Evolutionary conservation across 2,797 vertebrate species (phyloP), one percentile per base, ranked within the genome.

Genomic region (Xenentodon cancila): DNA sequence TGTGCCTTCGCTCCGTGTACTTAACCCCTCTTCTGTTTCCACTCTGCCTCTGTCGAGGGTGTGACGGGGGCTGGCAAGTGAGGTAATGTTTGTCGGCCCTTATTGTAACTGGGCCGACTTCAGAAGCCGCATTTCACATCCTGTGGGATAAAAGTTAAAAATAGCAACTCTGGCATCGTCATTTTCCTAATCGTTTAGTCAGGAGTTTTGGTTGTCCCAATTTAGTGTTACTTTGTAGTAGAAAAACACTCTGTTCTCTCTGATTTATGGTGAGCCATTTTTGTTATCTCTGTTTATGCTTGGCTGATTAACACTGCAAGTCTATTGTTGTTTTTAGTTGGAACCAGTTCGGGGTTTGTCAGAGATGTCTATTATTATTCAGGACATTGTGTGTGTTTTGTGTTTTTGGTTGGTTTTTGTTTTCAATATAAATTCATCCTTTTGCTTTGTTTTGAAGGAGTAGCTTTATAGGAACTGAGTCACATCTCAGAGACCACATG

Each of bases 131-230:
- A 75, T 84, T 88, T 90, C 82, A 85, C 83, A 81, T 88, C 82
- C 89, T 85, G 86, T 44, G 73, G 78, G 75, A 73, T 73, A 65
- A 72, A 85, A 64, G 85, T 80, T 91, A 90, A 84, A 88, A 78
- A 82, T 90, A 90, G 89, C 69, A 68, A 25, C 48, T 25, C 59
- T 66, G 59, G 73, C 80, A 75, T 68, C 56, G 52, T 67, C 70
- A 61, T 85, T 92, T 90, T 86, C 88, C 88, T 84, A 85, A 88
- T 85, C 18, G 80, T 83, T 88, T 71, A 69, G 75, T 87, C 76
- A 79, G 80, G 64, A 46, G 67, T 85, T 75, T 81, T 65, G 42
- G 67, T 61, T 65, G 64, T 62, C 79, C 71, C 32, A 71, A 82
- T 77, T 85, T 82, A 58, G 60, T 61, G 11, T 64, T 57, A 52